Evolutionary conservation across 2,888 invertebrate genomes (phyloP), one percentile per base, ranked within the genome.

Genomic region (Erebia epiphron): DNA sequence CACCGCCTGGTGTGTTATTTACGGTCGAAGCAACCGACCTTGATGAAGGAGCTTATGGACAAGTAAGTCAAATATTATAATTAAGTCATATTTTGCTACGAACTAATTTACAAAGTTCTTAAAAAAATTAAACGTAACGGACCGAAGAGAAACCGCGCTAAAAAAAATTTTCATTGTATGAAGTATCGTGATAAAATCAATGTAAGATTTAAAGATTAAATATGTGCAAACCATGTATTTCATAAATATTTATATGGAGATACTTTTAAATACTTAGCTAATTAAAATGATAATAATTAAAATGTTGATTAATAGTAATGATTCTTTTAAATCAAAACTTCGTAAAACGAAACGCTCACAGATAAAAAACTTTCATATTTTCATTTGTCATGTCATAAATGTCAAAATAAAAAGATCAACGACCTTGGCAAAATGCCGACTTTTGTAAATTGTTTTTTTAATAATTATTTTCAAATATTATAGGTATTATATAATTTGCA

Each of bases 31-130:
- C 98, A 13, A 97, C 96, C 5, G 98, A 98, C 86, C 95, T 96
- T 66, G 98, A 98, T 83, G 97, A 98, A 90, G 98, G 98, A 62
- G 97, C 98, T 54, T 98, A 98, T 81, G 98, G 98, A 57, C 98
- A 98, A 94, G 97, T 95, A 88, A 78, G 72, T 73, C 61, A 58
- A 57, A 69, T 18, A 49, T 49, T n/a, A 14, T 1, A 50, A 14
- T 9, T 16, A 52, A 52, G 1, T 26, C 26, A 18, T 2, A 16
- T 10, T 54, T 18, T 52, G 1, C 9, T 54, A 18, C 16, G 16
- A 2, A 13, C n/a, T 50, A n/a, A 26, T 13, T n/a, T 50, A 50
- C 50, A 7, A n/a, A 54, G 18, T 16, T 18, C 2, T 9, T 7
- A n/a, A 50, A 54, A 54, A 54, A 16, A 54, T 52, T 8, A 16